A percentile compares a stretch with the other conserved stretches of the same genome.
Evolutionary conservation across 2,888 invertebrate genomes (phyloP).

Genomic region (Timandra comae): DNA sequence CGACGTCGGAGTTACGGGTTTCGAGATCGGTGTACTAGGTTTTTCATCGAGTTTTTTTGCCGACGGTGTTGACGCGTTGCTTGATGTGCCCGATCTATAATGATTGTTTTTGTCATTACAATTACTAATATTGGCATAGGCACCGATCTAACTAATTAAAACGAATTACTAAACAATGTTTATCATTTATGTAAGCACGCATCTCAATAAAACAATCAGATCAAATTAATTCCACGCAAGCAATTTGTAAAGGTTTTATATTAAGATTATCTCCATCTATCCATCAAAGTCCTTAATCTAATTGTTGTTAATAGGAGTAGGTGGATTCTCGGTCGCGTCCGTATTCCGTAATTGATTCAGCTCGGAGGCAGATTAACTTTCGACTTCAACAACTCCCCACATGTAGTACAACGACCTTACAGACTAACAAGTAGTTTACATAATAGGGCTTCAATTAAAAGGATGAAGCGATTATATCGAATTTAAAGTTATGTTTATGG

Average conservation of each 20-base stretch:
- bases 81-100: conserved; percentile 92
- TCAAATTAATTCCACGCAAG: too few relatives aligned
- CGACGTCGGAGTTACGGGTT: conserved; percentile 90
- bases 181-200: too few relatives aligned
- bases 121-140: too few relatives aligned
- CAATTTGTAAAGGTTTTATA: too few relatives aligned
- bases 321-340: conserved; percentile 33
- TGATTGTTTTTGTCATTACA: too few relatives aligned
- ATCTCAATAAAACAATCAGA: too few relatives aligned
- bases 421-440: conserved; percentile 44
- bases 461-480: conserved; percentile 53
- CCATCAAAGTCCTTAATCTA: conserved; percentile 54
- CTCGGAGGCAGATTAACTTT: conserved; percentile 53
- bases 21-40: conserved; percentile 93
- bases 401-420: conserved; percentile 52
- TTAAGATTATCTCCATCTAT: too few relatives aligned
- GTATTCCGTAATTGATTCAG: conserved; percentile 60
- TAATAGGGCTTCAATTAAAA: conserved; percentile 64
- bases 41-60: conserved; percentile 92
- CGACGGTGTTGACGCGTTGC: conserved; percentile 93
- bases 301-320: conserved; percentile 54
- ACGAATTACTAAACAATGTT: too few relatives aligned
- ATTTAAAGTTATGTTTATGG: conserved; percentile 32
- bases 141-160: too few relatives aligned
- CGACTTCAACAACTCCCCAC: conserved; percentile 38